These are phyloP conservation scores for Drosophila melanica DNA, from an alignment of 1,140 invertebrate species.

Conservation along the genomic window DNA sequence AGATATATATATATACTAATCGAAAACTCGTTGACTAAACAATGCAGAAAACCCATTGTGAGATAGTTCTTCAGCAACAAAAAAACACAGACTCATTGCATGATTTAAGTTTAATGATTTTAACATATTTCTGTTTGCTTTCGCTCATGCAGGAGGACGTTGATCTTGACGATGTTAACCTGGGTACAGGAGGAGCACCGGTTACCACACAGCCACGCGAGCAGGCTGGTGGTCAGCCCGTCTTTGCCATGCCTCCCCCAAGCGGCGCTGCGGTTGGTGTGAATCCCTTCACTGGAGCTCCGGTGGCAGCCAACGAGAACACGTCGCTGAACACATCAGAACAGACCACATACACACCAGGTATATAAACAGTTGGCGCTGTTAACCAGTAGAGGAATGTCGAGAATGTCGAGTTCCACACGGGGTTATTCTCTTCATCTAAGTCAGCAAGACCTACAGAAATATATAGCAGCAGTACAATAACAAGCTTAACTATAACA, in stretches of 20 bases:
- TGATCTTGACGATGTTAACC: constrained; percentile 84
- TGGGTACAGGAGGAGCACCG: constrained; percentile 73
- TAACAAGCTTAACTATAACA: constrained; percentile 49
- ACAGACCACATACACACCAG: constrained; percentile 85
- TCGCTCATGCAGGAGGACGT: constrained; percentile 83
- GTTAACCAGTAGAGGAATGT: constrained; percentile 12
- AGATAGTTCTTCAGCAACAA: constrained; percentile 7
- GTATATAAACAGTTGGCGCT: constrained; percentile 80
- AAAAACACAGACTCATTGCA: background rate
- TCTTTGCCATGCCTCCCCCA: constrained; percentile 85
- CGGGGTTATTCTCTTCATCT: constrained; percentile 7
- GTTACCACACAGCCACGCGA: constrained; percentile 84
- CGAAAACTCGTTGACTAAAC: constrained; percentile 70
- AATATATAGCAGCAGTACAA: constrained; percentile 40
- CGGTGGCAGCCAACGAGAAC: constrained; percentile 83
- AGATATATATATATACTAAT: constrained; percentile 1
- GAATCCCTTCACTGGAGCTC: constrained; percentile 82
- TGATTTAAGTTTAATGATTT: background rate
- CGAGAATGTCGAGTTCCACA: constrained; percentile 7
- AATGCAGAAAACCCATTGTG: constrained; percentile 34
- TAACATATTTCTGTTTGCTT: constrained; percentile 1
- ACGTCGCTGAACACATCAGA: constrained; percentile 85
- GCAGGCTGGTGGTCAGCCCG: constrained; percentile 79
- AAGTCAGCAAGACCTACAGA: constrained; percentile 14
- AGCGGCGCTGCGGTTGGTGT: constrained; percentile 69